Percentiles rank a stretch among this genome's conserved stretches.
Evolutionary conservation across 2,113 vertebrate genomes (phyloP).

Genomic region (Zosterops japonicus): DNA sequence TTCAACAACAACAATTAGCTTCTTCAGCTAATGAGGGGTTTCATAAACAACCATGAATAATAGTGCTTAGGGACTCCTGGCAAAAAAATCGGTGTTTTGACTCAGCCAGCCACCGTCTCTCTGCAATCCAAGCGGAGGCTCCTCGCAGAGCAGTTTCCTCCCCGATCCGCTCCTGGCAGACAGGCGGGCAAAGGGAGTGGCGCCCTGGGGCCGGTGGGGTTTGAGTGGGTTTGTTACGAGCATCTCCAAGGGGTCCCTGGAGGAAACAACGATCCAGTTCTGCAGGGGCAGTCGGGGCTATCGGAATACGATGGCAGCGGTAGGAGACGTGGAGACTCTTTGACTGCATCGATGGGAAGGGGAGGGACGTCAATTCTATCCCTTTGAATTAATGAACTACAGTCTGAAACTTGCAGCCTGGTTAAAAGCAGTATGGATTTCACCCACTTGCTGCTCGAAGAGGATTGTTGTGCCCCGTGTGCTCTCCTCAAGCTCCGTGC

Average conservation of each 20-base stretch:
- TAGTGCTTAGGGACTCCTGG: not conserved
- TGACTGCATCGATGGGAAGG: slow-evolving; percentile 39
- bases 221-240: not conserved
- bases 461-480: not conserved
- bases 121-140: rapidly evolving
- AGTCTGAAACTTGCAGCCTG: slow-evolving; percentile 57
- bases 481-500: not conserved
- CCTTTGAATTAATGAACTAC: slow-evolving; percentile 69
- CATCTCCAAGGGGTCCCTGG: not conserved
- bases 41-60: slow-evolving; percentile 37
- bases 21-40: slow-evolving; percentile 45
- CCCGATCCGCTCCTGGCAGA: rapidly evolving
- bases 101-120: rapidly evolving
- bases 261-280: not conserved
- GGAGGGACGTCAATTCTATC: slow-evolving; percentile 53
- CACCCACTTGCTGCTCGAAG: not conserved
- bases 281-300: slow-evolving; percentile 50
- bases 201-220: rapidly evolving
- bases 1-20: slow-evolving; percentile 34
- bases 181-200: not conserved
- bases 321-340: slow-evolving; percentile 39
- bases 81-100: not conserved
- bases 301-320: slow-evolving; percentile 67
- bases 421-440: slow-evolving; percentile 46
- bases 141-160: not conserved